A percentile compares a stretch with the other conserved stretches of the same genome.
phyloP scores from a whole-genome alignment of 1,140 invertebrate genomes.

The Dendroctonus valens region DNA sequence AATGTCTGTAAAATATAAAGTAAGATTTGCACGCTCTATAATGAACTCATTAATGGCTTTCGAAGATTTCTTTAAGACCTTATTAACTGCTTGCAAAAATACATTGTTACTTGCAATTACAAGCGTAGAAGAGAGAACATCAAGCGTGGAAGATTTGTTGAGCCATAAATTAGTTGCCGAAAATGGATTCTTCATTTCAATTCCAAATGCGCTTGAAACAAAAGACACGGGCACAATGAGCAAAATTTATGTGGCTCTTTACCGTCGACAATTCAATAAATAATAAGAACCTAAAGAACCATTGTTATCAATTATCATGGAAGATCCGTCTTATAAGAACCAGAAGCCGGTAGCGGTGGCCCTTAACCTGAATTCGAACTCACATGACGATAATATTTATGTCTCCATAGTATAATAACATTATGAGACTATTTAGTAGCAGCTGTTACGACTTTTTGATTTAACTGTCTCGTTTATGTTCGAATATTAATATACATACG shows the following conservation, averaged over 20 bases:
- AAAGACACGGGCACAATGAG: constrained; percentile 9
- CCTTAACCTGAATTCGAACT: constrained; percentile 4
- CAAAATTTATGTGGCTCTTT: constrained; percentile 13
- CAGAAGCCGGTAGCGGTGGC: constrained; percentile 1
- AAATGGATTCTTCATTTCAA: constrained; percentile 15
- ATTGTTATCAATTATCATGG: constrained; percentile 22
- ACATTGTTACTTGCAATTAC: too few relatives aligned
- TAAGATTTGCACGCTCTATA: too few relatives aligned
- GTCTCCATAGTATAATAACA: background rate
- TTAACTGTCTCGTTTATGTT: too few relatives aligned
- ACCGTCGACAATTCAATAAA: constrained; percentile 15
- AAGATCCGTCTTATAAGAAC: constrained; percentile 16
- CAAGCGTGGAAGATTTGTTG: too few relatives aligned
- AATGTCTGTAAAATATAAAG: too few relatives aligned
- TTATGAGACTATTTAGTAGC: too few relatives aligned
- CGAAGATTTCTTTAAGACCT: too few relatives aligned
- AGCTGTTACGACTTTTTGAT: too few relatives aligned
- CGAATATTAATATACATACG: too few relatives aligned
- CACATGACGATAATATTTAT: constrained; percentile 14
- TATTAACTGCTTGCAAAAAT: too few relatives aligned
- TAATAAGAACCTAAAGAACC: constrained; percentile 22
- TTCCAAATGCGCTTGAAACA: constrained; percentile 7
- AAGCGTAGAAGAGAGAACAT: too few relatives aligned
- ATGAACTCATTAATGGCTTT: too few relatives aligned
- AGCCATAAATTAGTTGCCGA: constrained; percentile 3